These are phyloP conservation scores for Arenicola marina DNA, from an alignment of 2,888 invertebrate genomes.

Conservation along the genomic window DNA sequence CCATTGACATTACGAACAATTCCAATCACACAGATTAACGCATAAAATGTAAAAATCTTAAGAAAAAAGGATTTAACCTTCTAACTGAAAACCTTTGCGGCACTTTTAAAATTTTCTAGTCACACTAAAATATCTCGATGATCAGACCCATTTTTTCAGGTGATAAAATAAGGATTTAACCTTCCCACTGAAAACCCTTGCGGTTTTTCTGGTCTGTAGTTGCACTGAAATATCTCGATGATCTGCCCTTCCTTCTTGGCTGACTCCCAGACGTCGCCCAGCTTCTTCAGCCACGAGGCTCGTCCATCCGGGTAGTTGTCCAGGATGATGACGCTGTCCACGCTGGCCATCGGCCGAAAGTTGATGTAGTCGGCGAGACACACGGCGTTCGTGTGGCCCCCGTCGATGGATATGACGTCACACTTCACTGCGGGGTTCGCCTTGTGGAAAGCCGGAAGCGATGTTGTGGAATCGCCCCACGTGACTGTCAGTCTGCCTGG, in stretches of 20 bases:
- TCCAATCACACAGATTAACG: too few relatives aligned
- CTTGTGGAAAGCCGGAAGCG: conserved; percentile 12
- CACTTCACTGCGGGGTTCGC: conserved; percentile 10
- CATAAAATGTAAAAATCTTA: too few relatives aligned
- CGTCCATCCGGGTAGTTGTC: conserved; percentile 14
- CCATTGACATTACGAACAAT: too few relatives aligned
- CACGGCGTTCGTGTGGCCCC: conserved; percentile 23
- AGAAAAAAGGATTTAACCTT: too few relatives aligned
- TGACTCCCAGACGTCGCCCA: not conserved
- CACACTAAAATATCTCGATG: too few relatives aligned
- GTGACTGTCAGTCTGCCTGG: conserved; percentile 11
- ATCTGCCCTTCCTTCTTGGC: not conserved
- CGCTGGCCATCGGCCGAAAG: conserved; percentile 10
- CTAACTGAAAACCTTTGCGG: too few relatives aligned
- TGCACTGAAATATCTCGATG: not conserved
- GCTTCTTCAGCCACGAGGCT: not conserved
- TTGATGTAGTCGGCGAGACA: conserved; percentile 19
- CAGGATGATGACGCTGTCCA: conserved; percentile 14
- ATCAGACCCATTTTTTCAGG: too few relatives aligned
- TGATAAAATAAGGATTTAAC: too few relatives aligned
- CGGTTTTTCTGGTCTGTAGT: not conserved
- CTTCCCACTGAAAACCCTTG: not conserved
- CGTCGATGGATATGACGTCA: conserved; percentile 30
- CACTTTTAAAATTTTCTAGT: too few relatives aligned
- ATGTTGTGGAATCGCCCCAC: conserved; percentile 25